phyloP scores from a whole-genome alignment of 2,888 invertebrate genomes.

The Tortrix viridana region DNA sequence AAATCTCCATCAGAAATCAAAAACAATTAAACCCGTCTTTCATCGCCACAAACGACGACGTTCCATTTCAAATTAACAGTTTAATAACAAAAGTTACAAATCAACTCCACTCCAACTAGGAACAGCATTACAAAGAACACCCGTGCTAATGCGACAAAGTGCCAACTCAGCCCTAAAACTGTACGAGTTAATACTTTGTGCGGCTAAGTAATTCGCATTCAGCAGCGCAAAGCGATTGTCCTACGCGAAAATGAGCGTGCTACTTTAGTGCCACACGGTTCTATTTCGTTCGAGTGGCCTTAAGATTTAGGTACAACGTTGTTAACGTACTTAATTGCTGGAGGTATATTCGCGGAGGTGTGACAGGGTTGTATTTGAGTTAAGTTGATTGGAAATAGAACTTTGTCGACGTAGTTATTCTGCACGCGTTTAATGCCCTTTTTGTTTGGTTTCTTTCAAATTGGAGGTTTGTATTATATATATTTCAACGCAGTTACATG shows the following conservation, averaged over 20 bases:
- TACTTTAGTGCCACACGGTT: slow-evolving; percentile 45
- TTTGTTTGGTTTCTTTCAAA: slow-evolving; percentile 16
- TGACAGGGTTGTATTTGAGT: slow-evolving; percentile 45
- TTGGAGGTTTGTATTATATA: slow-evolving; percentile 4
- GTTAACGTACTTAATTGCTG: slow-evolving; percentile 46
- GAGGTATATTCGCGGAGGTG: slow-evolving; percentile 43
- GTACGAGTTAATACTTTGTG: slow-evolving; percentile 46
- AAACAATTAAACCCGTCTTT: not conserved
- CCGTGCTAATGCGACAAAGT: slow-evolving; percentile 47
- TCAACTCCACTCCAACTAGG: slow-evolving; percentile 24
- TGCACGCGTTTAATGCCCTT: slow-evolving; percentile 22
- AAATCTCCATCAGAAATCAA: not conserved
- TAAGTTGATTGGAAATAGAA: slow-evolving; percentile 26
- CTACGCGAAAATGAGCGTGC: slow-evolving; percentile 36
- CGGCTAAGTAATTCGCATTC: slow-evolving; percentile 36
- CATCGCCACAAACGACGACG: slow-evolving; percentile 13
- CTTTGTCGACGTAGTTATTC: slow-evolving; percentile 15
- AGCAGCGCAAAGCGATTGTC: slow-evolving; percentile 27
- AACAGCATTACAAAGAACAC: slow-evolving; percentile 41
- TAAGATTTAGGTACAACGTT: slow-evolving; percentile 50
- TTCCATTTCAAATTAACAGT: slow-evolving; percentile 23
- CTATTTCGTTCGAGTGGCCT: slow-evolving; percentile 43
- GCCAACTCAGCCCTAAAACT: slow-evolving; percentile 45
- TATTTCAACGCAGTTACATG: too few species aligned
- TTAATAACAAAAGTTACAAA: slow-evolving; percentile 12